Evolutionary conservation across 2,113 vertebrate species (phyloP), one percentile per base, ranked within the genome.

Genomic region (Peromyscus californicus): DNA sequence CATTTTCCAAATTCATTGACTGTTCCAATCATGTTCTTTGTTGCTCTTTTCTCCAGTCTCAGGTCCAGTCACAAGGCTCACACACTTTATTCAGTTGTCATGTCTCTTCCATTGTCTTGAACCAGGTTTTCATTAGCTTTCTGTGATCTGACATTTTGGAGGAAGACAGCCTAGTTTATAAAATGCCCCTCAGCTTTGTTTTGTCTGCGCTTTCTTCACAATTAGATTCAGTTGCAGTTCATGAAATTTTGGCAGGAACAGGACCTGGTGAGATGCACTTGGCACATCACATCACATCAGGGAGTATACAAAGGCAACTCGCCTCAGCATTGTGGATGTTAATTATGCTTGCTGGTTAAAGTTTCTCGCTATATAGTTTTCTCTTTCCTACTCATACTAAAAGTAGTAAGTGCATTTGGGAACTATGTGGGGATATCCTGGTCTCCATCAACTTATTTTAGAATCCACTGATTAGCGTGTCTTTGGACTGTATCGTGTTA

Each of bases 91-190:
- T 80, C 57, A 74, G 17, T 67, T 59, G 63, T 59, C 85, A 8
- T 67, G 36, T 54, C 54, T 65, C 17, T 79, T 84, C 79, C 42
- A 33, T 57, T 13, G 57, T 84, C 39, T 57, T 86, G 72, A 51
- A 78, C 82, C 15, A 19, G 9, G 57, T 89, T 96, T 86, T 94
- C 33, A 63, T 83, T 61, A 83, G 61, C 33, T 89, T 70, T 88
- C 39, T 78, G 39, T 63, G 69, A 51, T 21, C 31, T 90, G 72
- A 80, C 90, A 90, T 59, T 80, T 86, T 74, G 63, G 31, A 93
- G 85, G 36, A 74, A 7, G 39, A 5, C 31, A 90, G 31, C 7
- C 33, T 36, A 79, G 8, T 89, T 90, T 69, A 63, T 26, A 86
- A 96, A 95, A 67, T 86, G 19, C 45, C 26, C 24, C 4, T 74